phyloP scores from a whole-genome alignment of 2,797 vertebrate species.

The Megaceryle alcyon region DNA sequence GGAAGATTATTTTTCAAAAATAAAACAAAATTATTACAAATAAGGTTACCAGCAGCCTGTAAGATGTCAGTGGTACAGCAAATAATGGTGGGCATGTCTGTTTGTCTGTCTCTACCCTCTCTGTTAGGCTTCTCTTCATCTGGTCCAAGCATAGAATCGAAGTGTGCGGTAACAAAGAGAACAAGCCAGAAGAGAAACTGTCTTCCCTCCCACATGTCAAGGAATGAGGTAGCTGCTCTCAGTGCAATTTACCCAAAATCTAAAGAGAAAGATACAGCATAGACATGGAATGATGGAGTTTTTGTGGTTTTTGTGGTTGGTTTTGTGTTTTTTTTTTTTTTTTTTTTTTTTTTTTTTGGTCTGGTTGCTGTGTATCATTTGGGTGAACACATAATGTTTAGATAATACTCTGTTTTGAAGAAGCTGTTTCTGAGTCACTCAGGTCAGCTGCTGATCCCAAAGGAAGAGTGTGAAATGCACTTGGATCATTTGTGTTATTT shows the following conservation, averaged over 20 bases:
- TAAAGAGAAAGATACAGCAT: not conserved
- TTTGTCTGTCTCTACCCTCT: not conserved
- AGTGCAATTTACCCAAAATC: constrained; percentile 5
- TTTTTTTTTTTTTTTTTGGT: not conserved
- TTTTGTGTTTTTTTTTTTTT: not conserved
- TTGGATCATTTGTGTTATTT: not conserved
- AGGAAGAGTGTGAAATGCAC: not conserved
- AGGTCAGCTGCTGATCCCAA: not conserved
- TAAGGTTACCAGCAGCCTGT: not conserved
- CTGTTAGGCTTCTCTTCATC: not conserved
- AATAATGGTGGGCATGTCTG: not conserved
- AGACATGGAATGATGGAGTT: not conserved
- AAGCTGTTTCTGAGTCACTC: constrained; percentile 32
- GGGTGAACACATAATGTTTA: not conserved
- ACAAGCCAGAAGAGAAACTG: constrained; percentile 1
- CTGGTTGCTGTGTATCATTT: not conserved
- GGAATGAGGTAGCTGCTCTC: not conserved
- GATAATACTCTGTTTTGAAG: constrained; percentile 22
- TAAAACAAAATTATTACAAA: not conserved
- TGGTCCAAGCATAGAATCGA: not conserved
- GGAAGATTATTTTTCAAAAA: not conserved
- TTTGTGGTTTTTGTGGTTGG: no score
- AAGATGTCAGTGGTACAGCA: not conserved
- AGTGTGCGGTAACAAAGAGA: not conserved
- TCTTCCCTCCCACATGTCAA: not conserved